Evolutionary conservation across 2,888 invertebrate species (phyloP), one percentile per base, ranked within the genome.

Genomic region (Brachypalpus laphriformis): DNA sequence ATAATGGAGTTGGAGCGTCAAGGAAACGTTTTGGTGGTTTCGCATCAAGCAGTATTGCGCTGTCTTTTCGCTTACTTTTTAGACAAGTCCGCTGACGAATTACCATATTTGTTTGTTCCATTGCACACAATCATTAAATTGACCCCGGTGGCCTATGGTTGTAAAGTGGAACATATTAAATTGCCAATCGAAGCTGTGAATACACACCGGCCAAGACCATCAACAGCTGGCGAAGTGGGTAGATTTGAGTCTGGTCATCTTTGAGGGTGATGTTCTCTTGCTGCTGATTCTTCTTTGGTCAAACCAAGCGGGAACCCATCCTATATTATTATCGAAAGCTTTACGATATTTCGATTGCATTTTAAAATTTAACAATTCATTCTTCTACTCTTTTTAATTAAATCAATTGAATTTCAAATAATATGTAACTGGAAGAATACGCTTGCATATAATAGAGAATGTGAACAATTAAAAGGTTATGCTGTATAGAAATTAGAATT

Each of bases 1-100:
- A 99, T 99, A 89, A 98, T 99, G 99, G 99, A 99, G 93, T 93
- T 99, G 89, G 99, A 99, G 93, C 93, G 99, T 25, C 99, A 98
- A 92, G 98, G 98, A 51, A 98, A 98, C 92, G 98, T 99, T 49
- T 93, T 99, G 54, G 98, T 99, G 1, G 97, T 99, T 4, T 97
- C 98, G 7, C 99, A 99, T 93, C 99, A 99, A 93, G 99, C 99
- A 0, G 99, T 97, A 77, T 93, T 99, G 89, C 93, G 99, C 45
- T 99, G 99, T 91, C 94, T 99, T 42, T 94, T 99, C 74, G 99
- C 99, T 0, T 99, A 99, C 93, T 99, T 99, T 93, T 93, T 99
- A 89, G 99, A 99, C 91, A 99, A 98, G 92, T 96, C 96, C 45
- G 96, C 97, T 78, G 97, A 98, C 90, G 97, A 98, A 92, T 93